These are phyloP conservation scores for Lasioglossum malachurum DNA, from an alignment of 2,888 invertebrate species.

Conservation along the genomic window DNA sequence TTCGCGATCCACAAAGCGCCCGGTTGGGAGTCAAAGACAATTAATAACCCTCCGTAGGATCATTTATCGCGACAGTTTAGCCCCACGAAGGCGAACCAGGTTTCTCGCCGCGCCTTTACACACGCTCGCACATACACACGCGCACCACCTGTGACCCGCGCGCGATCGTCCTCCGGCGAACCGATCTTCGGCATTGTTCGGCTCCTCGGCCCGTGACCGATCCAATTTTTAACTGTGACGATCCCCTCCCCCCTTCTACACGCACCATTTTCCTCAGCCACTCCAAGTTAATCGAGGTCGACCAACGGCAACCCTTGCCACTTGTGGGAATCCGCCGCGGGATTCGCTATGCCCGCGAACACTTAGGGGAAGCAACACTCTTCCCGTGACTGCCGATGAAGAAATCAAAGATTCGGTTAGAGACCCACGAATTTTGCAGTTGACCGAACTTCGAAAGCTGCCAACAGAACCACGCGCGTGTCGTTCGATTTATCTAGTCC, in stretches of 20 bases:
- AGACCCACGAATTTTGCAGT: background rate
- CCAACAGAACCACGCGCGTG: background rate
- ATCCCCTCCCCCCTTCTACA: conserved; percentile 27
- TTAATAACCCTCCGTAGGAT: conserved; percentile 84
- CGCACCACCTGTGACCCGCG: background rate
- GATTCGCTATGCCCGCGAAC: conserved; percentile 66
- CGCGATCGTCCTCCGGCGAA: conserved; percentile 21
- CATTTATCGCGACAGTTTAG: conserved; percentile 85
- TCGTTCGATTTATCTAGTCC: background rate
- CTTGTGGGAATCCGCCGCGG: conserved; percentile 65
- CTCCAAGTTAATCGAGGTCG: conserved; percentile 64
- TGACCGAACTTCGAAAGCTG: background rate
- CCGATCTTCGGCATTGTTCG: conserved; percentile 73
- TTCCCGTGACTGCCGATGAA: background rate
- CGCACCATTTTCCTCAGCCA: conserved; percentile 67
- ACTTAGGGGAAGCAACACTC: background rate
- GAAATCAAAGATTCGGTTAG: background rate
- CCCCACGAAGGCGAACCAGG: conserved; percentile 64
- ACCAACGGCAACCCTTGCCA: conserved; percentile 66
- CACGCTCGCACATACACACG: background rate
- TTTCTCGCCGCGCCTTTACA: conserved; percentile 24
- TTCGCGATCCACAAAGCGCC: conserved; percentile 82
- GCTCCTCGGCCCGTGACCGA: conserved; percentile 83
- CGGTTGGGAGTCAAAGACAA: conserved; percentile 82
- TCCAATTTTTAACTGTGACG: conserved; percentile 82